These are phyloP conservation scores for Scolopax bukidnonensis DNA, from an alignment of 2,797 vertebrate genomes.

Conservation along the genomic window DNA sequence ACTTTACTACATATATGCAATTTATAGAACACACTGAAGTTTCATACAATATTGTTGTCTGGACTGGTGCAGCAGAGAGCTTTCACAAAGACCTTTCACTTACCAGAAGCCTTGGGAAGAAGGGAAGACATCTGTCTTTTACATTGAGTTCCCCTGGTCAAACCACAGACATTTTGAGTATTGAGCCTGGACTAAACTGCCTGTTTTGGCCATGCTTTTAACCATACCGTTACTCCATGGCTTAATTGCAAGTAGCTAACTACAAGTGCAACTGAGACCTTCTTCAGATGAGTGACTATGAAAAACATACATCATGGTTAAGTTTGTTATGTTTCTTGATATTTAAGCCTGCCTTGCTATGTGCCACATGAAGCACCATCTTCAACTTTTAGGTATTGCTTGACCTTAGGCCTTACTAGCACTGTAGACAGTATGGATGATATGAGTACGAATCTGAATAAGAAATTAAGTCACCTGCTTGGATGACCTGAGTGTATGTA, in stretches of 20 bases:
- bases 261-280: neutral
- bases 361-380: neutral
- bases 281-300: neutral
- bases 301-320: neutral
- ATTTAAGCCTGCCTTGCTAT: neutral
- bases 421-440: neutral
- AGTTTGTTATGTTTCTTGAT: neutral
- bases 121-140: neutral
- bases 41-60: neutral
- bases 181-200: neutral
- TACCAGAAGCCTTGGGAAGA: neutral
- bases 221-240: accelerated
- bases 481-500: neutral
- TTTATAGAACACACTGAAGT: neutral
- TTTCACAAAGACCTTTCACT: neutral
- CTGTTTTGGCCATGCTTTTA: neutral
- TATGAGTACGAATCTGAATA: neutral
- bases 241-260: neutral
- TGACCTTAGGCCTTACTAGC: neutral
- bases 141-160: neutral
- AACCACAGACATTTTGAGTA: neutral
- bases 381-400: neutral
- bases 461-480: neutral
- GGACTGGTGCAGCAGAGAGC: neutral
- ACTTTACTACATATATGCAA: neutral